Conservation (phyloP, 2,888 invertebrate species). For the Lamellibrachia columna region DNA sequence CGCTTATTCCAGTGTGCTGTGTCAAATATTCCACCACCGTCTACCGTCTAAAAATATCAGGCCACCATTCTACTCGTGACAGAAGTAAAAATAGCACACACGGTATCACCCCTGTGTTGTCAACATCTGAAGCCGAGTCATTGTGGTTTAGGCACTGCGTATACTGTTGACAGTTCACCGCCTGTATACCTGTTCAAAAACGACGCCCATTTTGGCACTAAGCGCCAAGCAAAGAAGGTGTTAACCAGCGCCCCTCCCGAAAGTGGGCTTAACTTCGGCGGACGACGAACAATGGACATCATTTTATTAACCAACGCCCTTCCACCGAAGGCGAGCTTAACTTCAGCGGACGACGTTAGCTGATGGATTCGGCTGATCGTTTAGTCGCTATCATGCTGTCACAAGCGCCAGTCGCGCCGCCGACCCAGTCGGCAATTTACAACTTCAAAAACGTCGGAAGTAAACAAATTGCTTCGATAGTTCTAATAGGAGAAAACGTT, state of each 20-base stretch:
- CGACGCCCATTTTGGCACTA: neutral
- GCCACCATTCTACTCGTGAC: neutral
- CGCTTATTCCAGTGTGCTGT: too few relatives aligned
- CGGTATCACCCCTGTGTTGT: neutral
- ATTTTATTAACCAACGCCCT: neutral
- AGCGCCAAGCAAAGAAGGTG: neutral
- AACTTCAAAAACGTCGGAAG: constrained; percentile 8
- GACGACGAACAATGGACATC: neutral
- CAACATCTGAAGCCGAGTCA: neutral
- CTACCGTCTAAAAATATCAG: neutral
- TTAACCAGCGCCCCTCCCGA: neutral
- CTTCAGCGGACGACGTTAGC: neutral
- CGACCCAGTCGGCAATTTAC: neutral
- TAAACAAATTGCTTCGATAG: constrained; percentile 16
- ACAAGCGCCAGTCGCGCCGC: neutral
- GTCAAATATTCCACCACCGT: neutral
- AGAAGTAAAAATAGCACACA: neutral
- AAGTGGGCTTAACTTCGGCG: neutral
- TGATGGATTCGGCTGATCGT: neutral
- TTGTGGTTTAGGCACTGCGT: neutral
- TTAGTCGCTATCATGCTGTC: neutral
- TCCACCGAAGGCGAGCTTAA: neutral
- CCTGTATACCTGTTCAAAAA: neutral
- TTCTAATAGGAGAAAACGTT: neutral
- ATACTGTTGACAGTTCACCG: neutral